These are phyloP conservation scores for Barnardius zonarius DNA, from an alignment of 2,113 vertebrate species.

Conservation along the genomic window DNA sequence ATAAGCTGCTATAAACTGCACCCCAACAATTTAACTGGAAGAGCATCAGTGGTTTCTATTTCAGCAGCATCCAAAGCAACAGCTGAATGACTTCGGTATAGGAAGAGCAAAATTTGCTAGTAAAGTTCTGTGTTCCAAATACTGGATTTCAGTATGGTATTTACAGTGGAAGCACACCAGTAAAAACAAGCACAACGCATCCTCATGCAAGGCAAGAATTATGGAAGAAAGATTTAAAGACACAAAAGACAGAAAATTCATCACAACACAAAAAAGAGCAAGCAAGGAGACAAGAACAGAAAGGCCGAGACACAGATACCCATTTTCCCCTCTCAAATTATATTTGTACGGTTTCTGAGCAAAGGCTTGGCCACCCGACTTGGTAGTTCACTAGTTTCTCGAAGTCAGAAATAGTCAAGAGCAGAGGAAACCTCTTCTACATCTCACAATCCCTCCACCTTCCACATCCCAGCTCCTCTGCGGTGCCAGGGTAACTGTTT, in stretches of 20 bases:
- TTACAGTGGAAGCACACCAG: neutral
- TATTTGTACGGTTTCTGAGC: neutral
- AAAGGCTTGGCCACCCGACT: neutral
- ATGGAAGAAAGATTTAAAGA: neutral
- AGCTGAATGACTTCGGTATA: neutral
- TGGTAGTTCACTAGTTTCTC: neutral
- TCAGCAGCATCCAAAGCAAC: neutral
- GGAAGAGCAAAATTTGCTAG: neutral
- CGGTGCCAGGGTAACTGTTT: constrained; percentile 22
- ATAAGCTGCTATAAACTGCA: neutral
- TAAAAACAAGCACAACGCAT: neutral
- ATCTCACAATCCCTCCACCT: neutral
- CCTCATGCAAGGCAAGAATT: neutral
- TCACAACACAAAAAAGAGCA: neutral
- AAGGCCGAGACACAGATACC: neutral
- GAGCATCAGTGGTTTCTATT: neutral
- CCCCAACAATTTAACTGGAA: neutral
- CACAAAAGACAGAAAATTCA: neutral
- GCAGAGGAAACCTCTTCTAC: neutral
- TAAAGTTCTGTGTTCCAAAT: neutral
- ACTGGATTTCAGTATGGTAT: neutral
- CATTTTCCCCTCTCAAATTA: neutral
- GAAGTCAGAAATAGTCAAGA: neutral
- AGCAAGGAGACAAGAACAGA: neutral
- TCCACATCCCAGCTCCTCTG: neutral